Evolutionary conservation across 2,888 invertebrate species (phyloP).

Genomic region (Orthosia incerta): DNA sequence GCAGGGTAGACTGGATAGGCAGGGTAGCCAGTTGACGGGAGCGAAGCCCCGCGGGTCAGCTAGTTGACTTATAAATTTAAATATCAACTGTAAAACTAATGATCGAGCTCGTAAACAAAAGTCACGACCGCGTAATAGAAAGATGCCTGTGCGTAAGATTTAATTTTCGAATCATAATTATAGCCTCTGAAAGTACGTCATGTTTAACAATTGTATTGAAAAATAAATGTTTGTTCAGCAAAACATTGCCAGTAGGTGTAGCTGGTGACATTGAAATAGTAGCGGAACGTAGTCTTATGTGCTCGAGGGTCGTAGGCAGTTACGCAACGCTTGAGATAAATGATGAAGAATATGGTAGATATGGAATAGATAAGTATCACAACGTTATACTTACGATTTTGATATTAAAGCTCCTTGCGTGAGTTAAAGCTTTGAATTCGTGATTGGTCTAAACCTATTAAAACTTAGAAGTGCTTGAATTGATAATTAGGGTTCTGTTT

Average conservation of each 20-base stretch:
- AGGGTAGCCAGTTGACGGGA: no score
- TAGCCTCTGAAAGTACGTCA: no score
- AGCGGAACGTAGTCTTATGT: constrained; percentile 38
- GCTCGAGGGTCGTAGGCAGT: constrained; percentile 27
- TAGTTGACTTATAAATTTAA: no score
- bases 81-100: no score
- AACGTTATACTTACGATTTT: constrained; percentile 15
- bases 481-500: not conserved
- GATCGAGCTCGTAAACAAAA: no score
- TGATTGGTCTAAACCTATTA: not conserved
- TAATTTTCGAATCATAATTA: no score
- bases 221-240: constrained; percentile 11
- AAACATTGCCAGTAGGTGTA: constrained; percentile 31
- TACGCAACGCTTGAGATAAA: constrained; percentile 46
- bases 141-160: no score
- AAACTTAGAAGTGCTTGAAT: not conserved
- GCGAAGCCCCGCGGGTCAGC: no score
- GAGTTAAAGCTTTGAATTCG: not conserved
- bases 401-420: constrained; percentile 1
- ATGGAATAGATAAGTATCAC: not conserved
- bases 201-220: no score
- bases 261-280: constrained; percentile 46
- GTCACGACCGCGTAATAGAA: no score
- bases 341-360: constrained; percentile 25
- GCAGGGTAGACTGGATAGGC: no score